These are phyloP conservation scores for Diplosoma virens DNA, from an alignment of 23 tunicate species.

Conservation along the genomic window DNA sequence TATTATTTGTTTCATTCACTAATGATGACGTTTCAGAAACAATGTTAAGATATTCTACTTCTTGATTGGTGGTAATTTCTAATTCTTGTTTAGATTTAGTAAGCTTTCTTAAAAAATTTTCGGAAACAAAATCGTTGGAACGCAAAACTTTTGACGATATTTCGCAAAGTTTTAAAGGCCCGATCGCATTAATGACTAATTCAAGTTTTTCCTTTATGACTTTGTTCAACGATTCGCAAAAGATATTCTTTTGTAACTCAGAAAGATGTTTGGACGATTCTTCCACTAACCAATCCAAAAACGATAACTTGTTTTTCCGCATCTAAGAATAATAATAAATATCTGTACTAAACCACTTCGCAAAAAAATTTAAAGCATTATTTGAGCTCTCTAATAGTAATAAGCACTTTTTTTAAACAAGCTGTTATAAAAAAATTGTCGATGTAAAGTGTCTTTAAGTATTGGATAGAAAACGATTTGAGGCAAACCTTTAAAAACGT, in stretches of 20 bases:
- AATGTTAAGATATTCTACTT: slow-evolving; percentile 3
- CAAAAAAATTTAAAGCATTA: no score
- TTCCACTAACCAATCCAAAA: slow-evolving; percentile 42
- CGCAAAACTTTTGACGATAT: background rate
- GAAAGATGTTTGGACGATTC: background rate
- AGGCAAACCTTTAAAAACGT: no score
- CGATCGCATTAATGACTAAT: slow-evolving; percentile 28
- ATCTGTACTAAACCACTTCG: no score
- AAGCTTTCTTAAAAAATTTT: background rate
- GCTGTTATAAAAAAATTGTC: no score
- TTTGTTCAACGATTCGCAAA: background rate
- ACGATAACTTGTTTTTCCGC: background rate
- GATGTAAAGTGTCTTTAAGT: no score
- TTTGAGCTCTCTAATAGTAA: no score
- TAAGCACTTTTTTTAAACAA: no score
- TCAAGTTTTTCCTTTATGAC: slow-evolving; percentile 29
- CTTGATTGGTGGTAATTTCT: background rate
- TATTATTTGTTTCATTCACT: background rate
- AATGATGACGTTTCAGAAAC: background rate
- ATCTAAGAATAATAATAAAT: no score
- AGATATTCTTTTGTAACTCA: background rate
- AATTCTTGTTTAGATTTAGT: background rate
- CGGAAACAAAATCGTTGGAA: slow-evolving; percentile 24
- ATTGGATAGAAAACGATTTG: no score
- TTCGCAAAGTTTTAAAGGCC: slow-evolving; percentile 9